Percentiles rank a stretch among this genome's conserved stretches.
phyloP scores from a whole-genome alignment of 2,797 vertebrate genomes.

The Mycteria americana region DNA sequence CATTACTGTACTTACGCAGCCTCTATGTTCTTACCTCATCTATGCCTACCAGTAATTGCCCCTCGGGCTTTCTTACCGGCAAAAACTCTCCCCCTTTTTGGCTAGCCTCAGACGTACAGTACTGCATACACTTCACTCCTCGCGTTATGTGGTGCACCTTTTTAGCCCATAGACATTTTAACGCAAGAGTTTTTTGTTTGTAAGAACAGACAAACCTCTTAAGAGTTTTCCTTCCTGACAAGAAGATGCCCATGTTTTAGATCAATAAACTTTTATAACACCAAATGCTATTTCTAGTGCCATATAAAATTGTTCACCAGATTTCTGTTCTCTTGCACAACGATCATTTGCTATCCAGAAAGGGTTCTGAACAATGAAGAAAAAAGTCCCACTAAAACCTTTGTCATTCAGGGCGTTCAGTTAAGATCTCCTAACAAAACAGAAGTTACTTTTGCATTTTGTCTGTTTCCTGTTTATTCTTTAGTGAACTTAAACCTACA shows the following conservation, averaged over 20 bases:
- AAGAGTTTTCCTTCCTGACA: not conserved
- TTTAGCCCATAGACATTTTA: not conserved
- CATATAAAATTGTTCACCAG: not conserved
- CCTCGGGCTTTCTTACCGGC: not conserved
- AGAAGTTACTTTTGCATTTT: not conserved
- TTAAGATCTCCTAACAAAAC: not conserved
- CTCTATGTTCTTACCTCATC: not conserved
- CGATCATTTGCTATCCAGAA: not conserved
- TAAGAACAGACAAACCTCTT: not conserved
- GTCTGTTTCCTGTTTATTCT: slow-evolving; percentile 37
- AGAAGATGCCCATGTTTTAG: not conserved
- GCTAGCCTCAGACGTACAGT: not conserved
- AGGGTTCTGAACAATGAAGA: not conserved
- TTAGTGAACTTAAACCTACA: not conserved
- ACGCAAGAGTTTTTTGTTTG: not conserved
- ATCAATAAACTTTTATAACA: not conserved
- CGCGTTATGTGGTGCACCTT: fast-evolving
- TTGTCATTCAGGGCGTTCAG: not conserved
- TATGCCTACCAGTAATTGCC: not conserved
- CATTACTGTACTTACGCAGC: not conserved
- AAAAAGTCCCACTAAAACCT: not conserved
- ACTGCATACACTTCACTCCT: not conserved
- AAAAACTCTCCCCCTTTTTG: not conserved
- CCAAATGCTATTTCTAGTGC: not conserved
- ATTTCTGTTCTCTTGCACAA: not conserved